Evolutionary conservation across 2,797 vertebrate species (phyloP).

Genomic region (Pempheris klunzingeri): DNA sequence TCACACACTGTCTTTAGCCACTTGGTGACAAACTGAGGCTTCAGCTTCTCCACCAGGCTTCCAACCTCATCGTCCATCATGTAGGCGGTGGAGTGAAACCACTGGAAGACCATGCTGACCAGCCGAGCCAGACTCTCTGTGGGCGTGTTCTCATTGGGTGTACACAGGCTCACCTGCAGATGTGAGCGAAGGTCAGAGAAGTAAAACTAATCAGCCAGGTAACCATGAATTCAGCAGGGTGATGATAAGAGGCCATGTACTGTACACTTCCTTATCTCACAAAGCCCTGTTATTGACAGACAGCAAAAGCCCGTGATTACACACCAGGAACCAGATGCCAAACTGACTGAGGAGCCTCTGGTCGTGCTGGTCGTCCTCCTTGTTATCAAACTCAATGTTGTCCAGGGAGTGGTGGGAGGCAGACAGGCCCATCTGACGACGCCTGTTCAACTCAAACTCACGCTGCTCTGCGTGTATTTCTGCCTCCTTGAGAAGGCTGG

Average conservation of each 20-base stretch:
- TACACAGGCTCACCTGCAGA: constrained; percentile 95
- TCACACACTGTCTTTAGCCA: constrained; percentile 99
- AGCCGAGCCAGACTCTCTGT: constrained; percentile 97
- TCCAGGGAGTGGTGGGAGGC: constrained; percentile 97
- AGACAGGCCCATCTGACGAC: constrained; percentile 96
- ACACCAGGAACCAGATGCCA: constrained; percentile 99
- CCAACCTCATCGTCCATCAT: constrained; percentile 99
- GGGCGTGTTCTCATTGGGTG: constrained; percentile 98
- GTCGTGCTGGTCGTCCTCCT: constrained; percentile 98
- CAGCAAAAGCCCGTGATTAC: constrained; percentile 61
- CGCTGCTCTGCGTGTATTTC: constrained; percentile 98
- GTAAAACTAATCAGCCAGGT: constrained; percentile 27
- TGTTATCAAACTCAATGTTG: constrained; percentile 98
- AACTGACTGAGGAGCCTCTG: constrained; percentile 98
- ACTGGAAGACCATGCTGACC: constrained; percentile 99
- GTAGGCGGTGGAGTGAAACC: constrained; percentile 99
- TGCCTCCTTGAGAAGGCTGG: constrained; percentile 96
- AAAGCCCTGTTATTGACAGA: constrained; percentile 46
- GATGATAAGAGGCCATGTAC: constrained; percentile 31
- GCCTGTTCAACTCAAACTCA: constrained; percentile 94
- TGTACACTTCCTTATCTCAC: constrained; percentile 47
- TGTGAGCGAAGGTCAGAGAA: constrained; percentile 24
- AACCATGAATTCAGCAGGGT: constrained; percentile 6
- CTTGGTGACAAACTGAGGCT: constrained; percentile 99
- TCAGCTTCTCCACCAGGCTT: constrained; percentile 97